Evolutionary conservation across 1,140 invertebrate genomes (phyloP).

Genomic region (Heliconius eleuchia): DNA sequence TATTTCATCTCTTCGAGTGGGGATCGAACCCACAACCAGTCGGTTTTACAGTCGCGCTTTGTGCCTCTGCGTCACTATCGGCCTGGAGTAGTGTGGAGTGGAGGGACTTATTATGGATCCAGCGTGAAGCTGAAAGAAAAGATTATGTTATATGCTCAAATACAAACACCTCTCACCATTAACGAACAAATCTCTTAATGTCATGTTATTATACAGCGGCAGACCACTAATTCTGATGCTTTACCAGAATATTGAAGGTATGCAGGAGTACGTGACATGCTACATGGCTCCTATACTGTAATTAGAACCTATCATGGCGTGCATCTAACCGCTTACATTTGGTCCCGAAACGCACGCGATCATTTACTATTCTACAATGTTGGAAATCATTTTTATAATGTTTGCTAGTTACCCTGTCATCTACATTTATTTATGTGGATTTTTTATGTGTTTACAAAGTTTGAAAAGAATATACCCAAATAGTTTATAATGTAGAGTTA

Average conservation of each 20-base stretch:
- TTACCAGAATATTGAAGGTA: background rate
- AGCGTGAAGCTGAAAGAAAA: no score
- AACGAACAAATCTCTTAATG: background rate
- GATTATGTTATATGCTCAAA: background rate
- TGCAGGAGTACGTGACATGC: background rate
- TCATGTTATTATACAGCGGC: background rate
- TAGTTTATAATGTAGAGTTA: no score
- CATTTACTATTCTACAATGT: background rate
- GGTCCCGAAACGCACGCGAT: conserved; percentile 9
- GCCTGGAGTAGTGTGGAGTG: no score
- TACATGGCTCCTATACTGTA: background rate
- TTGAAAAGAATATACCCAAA: no score
- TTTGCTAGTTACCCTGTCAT: background rate
- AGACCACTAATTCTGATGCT: background rate
- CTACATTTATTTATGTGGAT: background rate
- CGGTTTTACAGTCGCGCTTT: no score
- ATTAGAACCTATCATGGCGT: conserved; percentile 24
- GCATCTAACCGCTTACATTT: conserved; percentile 19
- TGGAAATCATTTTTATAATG: background rate
- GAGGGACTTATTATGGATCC: no score
- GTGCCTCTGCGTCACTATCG: no score
- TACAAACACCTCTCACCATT: background rate
- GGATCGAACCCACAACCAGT: no score
- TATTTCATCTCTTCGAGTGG: no score
- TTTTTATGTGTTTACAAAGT: background rate